phyloP scores from a whole-genome alignment of 2,797 vertebrate species.

The Pipistrellus kuhlii region DNA sequence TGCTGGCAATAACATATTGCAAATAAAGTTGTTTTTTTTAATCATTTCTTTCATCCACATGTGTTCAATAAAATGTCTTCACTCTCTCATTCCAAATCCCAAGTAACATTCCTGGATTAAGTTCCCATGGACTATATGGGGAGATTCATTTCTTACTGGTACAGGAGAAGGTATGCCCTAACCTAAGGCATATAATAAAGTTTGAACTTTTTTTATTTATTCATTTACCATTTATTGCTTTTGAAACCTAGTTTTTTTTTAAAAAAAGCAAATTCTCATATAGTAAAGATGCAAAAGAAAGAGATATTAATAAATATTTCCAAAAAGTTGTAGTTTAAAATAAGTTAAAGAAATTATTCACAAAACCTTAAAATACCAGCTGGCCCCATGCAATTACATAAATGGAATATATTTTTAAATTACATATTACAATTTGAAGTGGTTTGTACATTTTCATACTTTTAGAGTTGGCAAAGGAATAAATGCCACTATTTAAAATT shows the following conservation, averaged over 20 bases:
- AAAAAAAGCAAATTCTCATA: not conserved
- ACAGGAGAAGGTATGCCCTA: not conserved
- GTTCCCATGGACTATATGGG: not conserved
- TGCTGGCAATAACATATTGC: not conserved
- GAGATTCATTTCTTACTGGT: not conserved
- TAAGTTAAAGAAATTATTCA: conserved; percentile 35
- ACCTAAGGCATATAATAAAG: not conserved
- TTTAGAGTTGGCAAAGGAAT: conserved; percentile 76
- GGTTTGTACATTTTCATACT: conserved; percentile 73
- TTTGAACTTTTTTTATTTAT: not conserved
- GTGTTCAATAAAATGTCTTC: not conserved
- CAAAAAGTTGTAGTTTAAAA: conserved; percentile 10
- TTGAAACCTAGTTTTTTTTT: conserved; percentile 57
- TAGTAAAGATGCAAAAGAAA: not conserved
- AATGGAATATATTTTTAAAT: conserved; percentile 68
- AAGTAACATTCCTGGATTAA: not conserved
- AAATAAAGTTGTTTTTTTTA: not conserved
- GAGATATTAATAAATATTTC: too few species aligned
- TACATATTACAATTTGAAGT: conserved; percentile 53
- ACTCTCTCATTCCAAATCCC: not conserved
- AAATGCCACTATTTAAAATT: conserved; percentile 73
- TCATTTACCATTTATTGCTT: conserved; percentile 1
- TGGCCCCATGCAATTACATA: conserved; percentile 64
- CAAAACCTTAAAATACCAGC: conserved; percentile 60
- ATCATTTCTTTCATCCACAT: not conserved